Conservation (phyloP, 2,797 vertebrate genomes). For the Ciconia nigra region DNA sequence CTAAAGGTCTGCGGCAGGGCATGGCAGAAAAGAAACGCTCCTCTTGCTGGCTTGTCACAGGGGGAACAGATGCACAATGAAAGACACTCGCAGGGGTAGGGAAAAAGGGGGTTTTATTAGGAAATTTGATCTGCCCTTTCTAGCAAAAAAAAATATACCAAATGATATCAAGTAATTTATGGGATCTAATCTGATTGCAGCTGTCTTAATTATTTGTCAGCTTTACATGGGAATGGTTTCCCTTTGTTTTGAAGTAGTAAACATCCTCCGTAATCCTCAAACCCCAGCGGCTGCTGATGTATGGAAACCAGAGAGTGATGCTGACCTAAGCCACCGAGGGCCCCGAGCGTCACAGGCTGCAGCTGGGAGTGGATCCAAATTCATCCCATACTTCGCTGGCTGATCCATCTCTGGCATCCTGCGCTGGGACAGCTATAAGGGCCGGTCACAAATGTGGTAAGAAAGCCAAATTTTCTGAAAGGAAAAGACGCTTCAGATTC, state of each 20-base stretch:
- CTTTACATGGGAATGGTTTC: not conserved
- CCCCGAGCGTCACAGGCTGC: not conserved
- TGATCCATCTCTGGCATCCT: not conserved
- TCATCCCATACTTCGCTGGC: not conserved
- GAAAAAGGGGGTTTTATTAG: not conserved
- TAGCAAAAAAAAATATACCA: not conserved
- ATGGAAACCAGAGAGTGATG: not conserved
- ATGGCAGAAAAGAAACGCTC: not conserved
- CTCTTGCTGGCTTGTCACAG: not conserved
- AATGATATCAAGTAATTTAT: not conserved
- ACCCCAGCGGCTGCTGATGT: not conserved
- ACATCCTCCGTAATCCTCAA: not conserved
- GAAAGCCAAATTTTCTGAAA: not conserved
- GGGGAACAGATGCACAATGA: not conserved
- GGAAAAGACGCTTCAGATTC: not conserved
- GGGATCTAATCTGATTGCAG: not conserved
- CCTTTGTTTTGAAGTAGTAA: conserved; percentile 2
- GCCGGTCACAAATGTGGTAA: not conserved
- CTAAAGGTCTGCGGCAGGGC: not conserved
- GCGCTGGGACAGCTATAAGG: not conserved
- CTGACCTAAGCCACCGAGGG: not conserved
- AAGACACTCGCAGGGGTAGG: not conserved
- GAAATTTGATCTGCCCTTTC: not conserved
- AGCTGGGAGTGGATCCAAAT: not conserved
- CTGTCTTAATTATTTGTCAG: not conserved